phyloP scores from a whole-genome alignment of 2,797 vertebrate genomes.

The Galaxias olidus region DNA sequence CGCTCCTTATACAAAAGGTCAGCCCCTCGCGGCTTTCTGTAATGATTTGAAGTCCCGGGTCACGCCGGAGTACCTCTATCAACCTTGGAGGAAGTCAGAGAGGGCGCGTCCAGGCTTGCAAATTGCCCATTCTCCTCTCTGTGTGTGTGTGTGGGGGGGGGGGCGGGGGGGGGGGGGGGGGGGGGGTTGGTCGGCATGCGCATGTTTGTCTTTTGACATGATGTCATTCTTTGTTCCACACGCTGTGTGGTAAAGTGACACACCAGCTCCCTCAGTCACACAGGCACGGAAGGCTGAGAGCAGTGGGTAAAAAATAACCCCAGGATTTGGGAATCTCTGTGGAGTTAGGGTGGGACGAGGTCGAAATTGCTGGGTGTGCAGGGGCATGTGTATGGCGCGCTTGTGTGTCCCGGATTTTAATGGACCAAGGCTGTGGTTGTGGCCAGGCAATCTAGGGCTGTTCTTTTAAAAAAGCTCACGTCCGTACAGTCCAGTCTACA shows the following conservation, averaged over 20 bases:
- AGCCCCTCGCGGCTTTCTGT: constrained; percentile 29
- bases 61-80: constrained; percentile 37
- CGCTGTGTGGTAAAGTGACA: background rate
- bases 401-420: constrained; percentile 64
- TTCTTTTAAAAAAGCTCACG: constrained; percentile 38
- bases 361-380: constrained; percentile 76
- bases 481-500: constrained; percentile 21
- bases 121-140: constrained; percentile 22
- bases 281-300: constrained; percentile 19
- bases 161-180: background rate
- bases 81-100: constrained; percentile 35
- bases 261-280: constrained; percentile 39
- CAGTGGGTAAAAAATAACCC: constrained; percentile 74
- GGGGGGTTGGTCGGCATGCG: background rate
- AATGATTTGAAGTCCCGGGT: constrained; percentile 46
- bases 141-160: constrained; percentile 12
- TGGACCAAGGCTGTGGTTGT: constrained; percentile 62
- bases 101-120: constrained; percentile 19
- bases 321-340: constrained; percentile 62
- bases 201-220: background rate
- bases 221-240: too few relatives aligned
- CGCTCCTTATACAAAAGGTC: constrained; percentile 38
- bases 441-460: constrained; percentile 49
- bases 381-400: background rate
- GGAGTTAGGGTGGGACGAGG: constrained; percentile 72